These are phyloP conservation scores for Stratiolaelaps scimitus DNA, from an alignment of 1,140 invertebrate species.

Conservation along the genomic window DNA sequence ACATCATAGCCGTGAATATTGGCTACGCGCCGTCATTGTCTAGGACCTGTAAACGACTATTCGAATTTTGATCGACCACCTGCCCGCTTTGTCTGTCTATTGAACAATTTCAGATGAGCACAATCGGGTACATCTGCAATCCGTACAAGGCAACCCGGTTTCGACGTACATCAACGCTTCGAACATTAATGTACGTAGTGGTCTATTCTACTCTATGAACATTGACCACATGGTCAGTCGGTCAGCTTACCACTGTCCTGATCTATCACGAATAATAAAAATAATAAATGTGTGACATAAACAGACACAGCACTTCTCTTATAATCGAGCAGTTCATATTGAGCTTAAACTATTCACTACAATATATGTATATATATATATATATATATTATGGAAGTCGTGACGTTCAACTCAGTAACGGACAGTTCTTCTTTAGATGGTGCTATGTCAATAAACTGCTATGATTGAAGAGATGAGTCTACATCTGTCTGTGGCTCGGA, in stretches of 20 bases:
- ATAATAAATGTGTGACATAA: too few species aligned
- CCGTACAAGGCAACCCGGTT: neutral
- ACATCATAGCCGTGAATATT: neutral
- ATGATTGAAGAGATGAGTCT: too few species aligned
- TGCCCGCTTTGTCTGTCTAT: neutral
- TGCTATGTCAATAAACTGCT: too few species aligned
- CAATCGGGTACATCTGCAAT: neutral
- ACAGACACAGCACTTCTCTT: too few species aligned
- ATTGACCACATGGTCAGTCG: neutral
- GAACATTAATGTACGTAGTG: constrained; percentile 1
- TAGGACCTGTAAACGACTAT: neutral
- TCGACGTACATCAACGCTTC: constrained; percentile 25
- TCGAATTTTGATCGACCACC: neutral
- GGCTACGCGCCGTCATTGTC: neutral
- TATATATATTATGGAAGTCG: too few species aligned
- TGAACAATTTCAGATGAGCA: neutral
- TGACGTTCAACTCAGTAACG: too few species aligned
- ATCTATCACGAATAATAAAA: neutral
- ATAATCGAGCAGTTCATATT: too few species aligned
- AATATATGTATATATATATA: too few species aligned
- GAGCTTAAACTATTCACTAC: too few species aligned
- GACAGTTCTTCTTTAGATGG: too few species aligned
- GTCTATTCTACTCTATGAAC: neutral
- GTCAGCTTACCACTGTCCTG: neutral
- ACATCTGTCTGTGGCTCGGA: too few species aligned